These are phyloP conservation scores for Enteromius argenteus DNA, from an alignment of 2,797 vertebrate species.

Conservation along the genomic window DNA sequence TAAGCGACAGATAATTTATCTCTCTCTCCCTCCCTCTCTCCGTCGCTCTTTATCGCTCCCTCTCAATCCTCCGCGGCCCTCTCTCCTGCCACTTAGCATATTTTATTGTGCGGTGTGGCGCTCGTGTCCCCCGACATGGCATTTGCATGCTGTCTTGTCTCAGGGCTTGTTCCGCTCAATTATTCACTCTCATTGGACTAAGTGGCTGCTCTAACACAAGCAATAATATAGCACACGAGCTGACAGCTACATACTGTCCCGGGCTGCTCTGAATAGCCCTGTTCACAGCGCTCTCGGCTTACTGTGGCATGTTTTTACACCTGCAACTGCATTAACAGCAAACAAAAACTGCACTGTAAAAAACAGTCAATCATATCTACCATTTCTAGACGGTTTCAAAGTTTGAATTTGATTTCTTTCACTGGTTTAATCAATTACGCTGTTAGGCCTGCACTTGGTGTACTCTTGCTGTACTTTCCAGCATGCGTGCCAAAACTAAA, in stretches of 20 bases:
- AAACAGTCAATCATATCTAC: neutral
- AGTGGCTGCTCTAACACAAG: slow-evolving; percentile 81
- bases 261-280: slow-evolving; percentile 49
- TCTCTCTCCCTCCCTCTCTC: slow-evolving; percentile 71
- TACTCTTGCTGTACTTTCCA: neutral
- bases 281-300: slow-evolving; percentile 40
- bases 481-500: neutral
- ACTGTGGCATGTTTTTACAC: slow-evolving; percentile 6
- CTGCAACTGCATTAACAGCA: neutral
- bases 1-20: slow-evolving; percentile 84
- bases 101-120: slow-evolving; percentile 82
- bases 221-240: slow-evolving; percentile 74
- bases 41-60: slow-evolving; percentile 41
- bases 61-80: slow-evolving; percentile 52
- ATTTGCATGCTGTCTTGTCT: slow-evolving; percentile 78
- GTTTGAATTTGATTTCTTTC: neutral
- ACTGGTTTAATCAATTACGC: neutral
- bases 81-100: slow-evolving; percentile 85
- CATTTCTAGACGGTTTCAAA: neutral
- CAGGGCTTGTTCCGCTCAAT: slow-evolving; percentile 84
- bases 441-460: neutral
- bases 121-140: slow-evolving; percentile 75
- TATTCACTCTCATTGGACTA: slow-evolving; percentile 85
- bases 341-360: neutral
- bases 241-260: slow-evolving; percentile 74